phyloP scores from a whole-genome alignment of 2,888 invertebrate species.

The Amblyjoppa proteus region DNA sequence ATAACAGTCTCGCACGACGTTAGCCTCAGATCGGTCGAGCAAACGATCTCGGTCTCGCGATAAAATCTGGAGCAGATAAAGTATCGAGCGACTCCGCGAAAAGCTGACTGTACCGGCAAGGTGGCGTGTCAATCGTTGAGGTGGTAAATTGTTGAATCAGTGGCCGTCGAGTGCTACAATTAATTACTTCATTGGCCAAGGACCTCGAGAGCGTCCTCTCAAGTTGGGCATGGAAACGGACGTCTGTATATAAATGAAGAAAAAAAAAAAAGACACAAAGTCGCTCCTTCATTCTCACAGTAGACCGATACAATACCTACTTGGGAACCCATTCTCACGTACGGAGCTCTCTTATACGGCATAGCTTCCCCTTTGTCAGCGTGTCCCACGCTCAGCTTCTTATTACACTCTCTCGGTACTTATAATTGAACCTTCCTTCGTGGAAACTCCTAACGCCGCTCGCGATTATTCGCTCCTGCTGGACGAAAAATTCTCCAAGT shows the following conservation, averaged over 20 bases:
- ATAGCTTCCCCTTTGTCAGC: constrained; percentile 61
- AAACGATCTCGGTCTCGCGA: too few species aligned
- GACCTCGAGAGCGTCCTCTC: constrained; percentile 34
- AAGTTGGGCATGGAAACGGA: constrained; percentile 60
- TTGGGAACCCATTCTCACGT: constrained; percentile 70
- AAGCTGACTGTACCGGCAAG: neutral
- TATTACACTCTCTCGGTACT: constrained; percentile 74
- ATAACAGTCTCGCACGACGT: too few species aligned
- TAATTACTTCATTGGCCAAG: constrained; percentile 48
- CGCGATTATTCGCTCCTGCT: constrained; percentile 41
- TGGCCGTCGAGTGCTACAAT: constrained; percentile 12
- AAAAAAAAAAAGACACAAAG: constrained; percentile 12
- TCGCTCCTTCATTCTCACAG: constrained; percentile 58
- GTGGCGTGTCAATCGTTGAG: neutral
- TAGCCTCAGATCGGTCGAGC: too few species aligned
- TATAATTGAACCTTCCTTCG: constrained; percentile 76
- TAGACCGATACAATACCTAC: constrained; percentile 34
- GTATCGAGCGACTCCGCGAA: neutral
- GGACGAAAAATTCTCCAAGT: constrained; percentile 16
- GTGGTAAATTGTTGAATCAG: constrained; percentile 60
- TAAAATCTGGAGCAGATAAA: neutral
- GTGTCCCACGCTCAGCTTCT: constrained; percentile 78
- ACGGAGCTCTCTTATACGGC: constrained; percentile 41
- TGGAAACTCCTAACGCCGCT: neutral
- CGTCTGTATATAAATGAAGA: constrained; percentile 46